These are phyloP conservation scores for Zoroaster sp. DNA, from an alignment of 53 echinoderm and acorn worm genomes.

Conservation along the genomic window DNA sequence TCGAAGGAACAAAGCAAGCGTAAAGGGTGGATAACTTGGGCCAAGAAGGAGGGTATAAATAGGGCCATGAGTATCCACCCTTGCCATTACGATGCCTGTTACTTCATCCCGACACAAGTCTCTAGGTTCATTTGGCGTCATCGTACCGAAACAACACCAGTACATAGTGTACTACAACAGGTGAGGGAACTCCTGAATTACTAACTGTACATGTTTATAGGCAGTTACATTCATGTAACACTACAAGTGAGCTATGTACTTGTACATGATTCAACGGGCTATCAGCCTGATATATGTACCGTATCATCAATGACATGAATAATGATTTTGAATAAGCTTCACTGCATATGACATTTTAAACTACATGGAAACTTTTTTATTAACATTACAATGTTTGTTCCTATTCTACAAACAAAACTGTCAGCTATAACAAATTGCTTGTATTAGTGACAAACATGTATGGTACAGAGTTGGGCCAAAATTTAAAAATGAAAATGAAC, in stretches of 20 bases:
- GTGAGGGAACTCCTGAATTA: neutral
- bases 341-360: no score
- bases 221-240: neutral
- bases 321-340: no score
- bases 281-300: no score
- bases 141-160: neutral
- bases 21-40: neutral
- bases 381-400: no score
- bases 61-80: constrained; percentile 5
- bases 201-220: neutral
- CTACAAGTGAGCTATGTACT: no score
- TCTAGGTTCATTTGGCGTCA: neutral
- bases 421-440: no score
- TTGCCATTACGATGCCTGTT: neutral
- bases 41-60: constrained; percentile 20
- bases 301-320: no score
- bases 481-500: no score
- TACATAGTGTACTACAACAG: neutral
- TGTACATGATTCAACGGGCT: neutral
- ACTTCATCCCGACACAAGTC: neutral
- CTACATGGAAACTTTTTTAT: no score
- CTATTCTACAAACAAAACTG: no score
- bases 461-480: no score
- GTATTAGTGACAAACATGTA: no score
- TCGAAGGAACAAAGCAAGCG: constrained; percentile 32